Evolutionary conservation across 2,888 invertebrate species (phyloP).

Genomic region (Dugesia japonica): DNA sequence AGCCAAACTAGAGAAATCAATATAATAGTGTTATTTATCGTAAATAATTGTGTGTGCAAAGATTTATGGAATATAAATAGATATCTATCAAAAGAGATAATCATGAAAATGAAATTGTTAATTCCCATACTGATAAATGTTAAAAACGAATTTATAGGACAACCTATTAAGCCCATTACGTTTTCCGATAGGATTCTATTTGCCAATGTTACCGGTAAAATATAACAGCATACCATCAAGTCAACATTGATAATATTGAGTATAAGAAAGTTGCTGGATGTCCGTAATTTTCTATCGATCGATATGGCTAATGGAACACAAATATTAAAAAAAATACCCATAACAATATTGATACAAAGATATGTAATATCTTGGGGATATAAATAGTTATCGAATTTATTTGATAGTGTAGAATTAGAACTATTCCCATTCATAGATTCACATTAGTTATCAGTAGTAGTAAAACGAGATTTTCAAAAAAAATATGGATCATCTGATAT

Average conservation of each 20-base stretch:
- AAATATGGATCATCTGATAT: too few relatives aligned
- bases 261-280: slow-evolving; percentile 26
- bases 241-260: slow-evolving; percentile 26
- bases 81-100: slow-evolving; percentile 30
- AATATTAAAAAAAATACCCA: slow-evolving; percentile 21
- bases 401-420: too few relatives aligned
- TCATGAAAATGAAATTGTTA: slow-evolving; percentile 32
- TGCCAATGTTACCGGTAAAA: slow-evolving; percentile 24
- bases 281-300: not conserved
- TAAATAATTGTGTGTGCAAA: not conserved
- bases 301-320: not conserved
- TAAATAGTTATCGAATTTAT: not conserved
- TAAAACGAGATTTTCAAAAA: too few relatives aligned
- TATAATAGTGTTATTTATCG: not conserved
- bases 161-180: not conserved
- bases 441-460: too few relatives aligned
- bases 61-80: slow-evolving; percentile 25
- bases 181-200: slow-evolving; percentile 24
- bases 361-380: not conserved
- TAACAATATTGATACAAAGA: not conserved
- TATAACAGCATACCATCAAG: slow-evolving; percentile 27
- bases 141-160: slow-evolving; percentile 25
- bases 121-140: slow-evolving; percentile 31
- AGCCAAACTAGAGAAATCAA: not conserved
- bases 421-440: too few relatives aligned